Conservation (phyloP, 2,888 invertebrate species). For the Rhagonycha lutea region DNA sequence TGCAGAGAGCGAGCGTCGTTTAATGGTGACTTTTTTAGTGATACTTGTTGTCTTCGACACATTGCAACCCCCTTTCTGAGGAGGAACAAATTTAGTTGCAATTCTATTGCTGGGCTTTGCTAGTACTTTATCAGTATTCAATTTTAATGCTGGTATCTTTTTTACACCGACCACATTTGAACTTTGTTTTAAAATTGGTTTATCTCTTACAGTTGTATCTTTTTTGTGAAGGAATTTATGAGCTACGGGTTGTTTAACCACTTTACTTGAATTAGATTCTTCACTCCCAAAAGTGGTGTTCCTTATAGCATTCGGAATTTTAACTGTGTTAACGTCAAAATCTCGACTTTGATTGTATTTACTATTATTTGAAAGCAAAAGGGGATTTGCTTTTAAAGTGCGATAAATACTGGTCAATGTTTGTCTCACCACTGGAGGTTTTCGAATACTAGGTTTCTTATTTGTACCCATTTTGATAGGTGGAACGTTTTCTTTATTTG, state of each 20-base stretch:
- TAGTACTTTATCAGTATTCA: not conserved
- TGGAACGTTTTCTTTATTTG: not conserved
- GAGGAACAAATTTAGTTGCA: not conserved
- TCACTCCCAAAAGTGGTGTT: not conserved
- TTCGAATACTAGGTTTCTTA: conserved; percentile 32
- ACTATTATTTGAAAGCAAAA: conserved; percentile 12
- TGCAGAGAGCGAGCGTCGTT: not conserved
- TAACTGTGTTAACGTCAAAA: not conserved
- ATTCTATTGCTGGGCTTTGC: not conserved
- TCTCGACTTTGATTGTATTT: not conserved
- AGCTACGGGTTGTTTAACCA: not conserved
- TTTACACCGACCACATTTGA: not conserved
- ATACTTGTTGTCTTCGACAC: not conserved
- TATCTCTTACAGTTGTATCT: not conserved
- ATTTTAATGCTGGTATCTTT: not conserved
- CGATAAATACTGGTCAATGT: conserved; percentile 43
- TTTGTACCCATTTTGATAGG: not conserved
- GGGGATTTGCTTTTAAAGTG: conserved; percentile 32
- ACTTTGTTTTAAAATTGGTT: not conserved
- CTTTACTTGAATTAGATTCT: not conserved
- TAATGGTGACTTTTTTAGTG: not conserved
- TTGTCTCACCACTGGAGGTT: conserved; percentile 41
- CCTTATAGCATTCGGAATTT: not conserved
- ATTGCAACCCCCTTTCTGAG: not conserved
- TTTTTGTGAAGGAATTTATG: not conserved